phyloP scores from a whole-genome alignment of 2,797 vertebrate species.

The Delichon dasypus region DNA sequence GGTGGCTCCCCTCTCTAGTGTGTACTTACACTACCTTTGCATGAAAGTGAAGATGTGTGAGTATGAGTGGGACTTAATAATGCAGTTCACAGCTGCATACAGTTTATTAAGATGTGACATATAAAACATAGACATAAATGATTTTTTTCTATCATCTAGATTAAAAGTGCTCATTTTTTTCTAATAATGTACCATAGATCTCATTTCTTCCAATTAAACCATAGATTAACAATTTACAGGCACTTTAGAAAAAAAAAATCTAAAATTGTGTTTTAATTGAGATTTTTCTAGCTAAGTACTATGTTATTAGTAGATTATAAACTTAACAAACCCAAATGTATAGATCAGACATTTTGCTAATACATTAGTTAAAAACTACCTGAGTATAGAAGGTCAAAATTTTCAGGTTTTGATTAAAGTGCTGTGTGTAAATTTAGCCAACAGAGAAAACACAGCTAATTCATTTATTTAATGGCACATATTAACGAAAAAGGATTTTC shows the following conservation, averaged over 20 bases:
- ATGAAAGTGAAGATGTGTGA: neutral
- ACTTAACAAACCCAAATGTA: neutral
- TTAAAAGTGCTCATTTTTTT: neutral
- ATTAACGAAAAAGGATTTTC: neutral
- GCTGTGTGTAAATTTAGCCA: neutral
- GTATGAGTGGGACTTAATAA: neutral
- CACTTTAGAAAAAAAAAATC: neutral
- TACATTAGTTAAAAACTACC: neutral
- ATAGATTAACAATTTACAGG: neutral
- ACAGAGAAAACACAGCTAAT: accelerated
- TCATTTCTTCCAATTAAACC: neutral
- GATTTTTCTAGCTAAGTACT: neutral
- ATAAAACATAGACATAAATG: neutral
- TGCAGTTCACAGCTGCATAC: neutral
- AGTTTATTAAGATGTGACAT: neutral
- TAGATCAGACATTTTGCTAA: neutral
- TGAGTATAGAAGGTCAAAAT: neutral
- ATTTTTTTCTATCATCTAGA: neutral
- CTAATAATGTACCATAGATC: neutral
- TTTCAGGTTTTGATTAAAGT: neutral
- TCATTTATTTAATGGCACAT: neutral
- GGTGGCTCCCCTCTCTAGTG: neutral
- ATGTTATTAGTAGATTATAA: neutral
- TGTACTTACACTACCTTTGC: neutral
- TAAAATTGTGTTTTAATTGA: neutral